Base-by-base conservation (phyloP, 2,888 invertebrate species). In the Sericinus montela region DNA sequence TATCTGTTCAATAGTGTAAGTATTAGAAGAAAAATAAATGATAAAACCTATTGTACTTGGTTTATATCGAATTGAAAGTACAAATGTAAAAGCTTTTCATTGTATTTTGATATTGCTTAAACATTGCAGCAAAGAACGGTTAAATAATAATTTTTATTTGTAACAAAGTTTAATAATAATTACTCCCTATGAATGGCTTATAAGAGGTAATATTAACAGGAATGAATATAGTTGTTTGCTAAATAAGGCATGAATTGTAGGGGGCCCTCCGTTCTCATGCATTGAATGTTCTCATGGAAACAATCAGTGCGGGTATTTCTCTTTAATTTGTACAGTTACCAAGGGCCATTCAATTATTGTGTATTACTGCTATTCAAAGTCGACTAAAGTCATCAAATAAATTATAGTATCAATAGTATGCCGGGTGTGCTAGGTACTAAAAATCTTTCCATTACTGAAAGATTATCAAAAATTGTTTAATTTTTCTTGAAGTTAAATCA, bases 251-350 rank as follows among this genome's bases (percentile, higher is more conserved):
- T 72, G 70, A 78, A 75, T 77, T 64, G 71, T 57, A 63, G 60
- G 60, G 66, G 65, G 63, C 45, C 70, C 64, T 67, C 62, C 59
- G 72, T 81, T 82, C 82, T 72, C 80, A 79, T 81, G 77, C 65
- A 63, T 72, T 60, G 57, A 74, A 72, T 63, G 67, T 77, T 80
- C 81, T 73, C 80, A 80, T 80, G 78, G 71, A 80, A 80, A 81
- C 78, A 80, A 81, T 80, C 67, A 69, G 75, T 75, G 77, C 75
- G 71, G 72, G 74, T 38, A 51, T 46, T 50, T 50, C 66, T 67
- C 60, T 68, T 58, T 75, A 65, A 66, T 72, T 70, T 70, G 63
- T 74, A 74, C 70, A 63, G 60, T 65, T 72, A 60, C 67, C 54
- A 41, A 50, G 40, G 49, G 45, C 41, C 45, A 40, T 36, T 45